Evolutionary conservation across 2,113 vertebrate species (phyloP).

Genomic region (Tenrec ecaudatus): DNA sequence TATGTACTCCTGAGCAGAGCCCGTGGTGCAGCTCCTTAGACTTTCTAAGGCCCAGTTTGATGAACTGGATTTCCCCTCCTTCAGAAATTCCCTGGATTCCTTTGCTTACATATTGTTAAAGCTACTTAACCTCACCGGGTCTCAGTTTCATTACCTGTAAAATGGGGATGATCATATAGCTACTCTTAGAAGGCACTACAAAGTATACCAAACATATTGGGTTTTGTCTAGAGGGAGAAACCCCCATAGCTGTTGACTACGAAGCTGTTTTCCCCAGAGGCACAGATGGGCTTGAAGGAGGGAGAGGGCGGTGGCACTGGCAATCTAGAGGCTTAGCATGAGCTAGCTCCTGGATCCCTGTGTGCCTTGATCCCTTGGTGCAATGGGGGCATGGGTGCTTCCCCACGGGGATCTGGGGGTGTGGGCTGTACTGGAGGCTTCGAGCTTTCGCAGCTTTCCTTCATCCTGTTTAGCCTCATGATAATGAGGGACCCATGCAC

Average conservation of each 20-base stretch:
- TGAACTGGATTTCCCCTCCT: neutral
- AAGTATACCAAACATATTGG: no score
- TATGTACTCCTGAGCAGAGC: neutral
- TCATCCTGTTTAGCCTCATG: neutral
- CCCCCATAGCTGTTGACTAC: fast-evolving
- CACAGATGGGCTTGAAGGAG: neutral
- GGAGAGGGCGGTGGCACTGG: neutral
- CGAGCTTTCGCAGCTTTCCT: neutral
- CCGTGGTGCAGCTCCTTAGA: neutral
- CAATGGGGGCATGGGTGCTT: neutral
- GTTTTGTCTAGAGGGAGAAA: neutral
- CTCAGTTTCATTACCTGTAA: conserved; percentile 1
- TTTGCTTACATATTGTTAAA: neutral
- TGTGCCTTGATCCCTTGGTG: neutral
- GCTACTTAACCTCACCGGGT: neutral
- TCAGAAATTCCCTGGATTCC: neutral
- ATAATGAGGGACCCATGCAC: neutral
- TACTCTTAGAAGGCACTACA: fast-evolving
- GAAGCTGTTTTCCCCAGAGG: neutral
- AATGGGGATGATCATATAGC: neutral
- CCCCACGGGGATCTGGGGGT: neutral
- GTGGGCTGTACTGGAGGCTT: neutral
- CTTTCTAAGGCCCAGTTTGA: neutral
- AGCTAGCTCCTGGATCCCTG: neutral
- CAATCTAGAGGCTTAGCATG: neutral